Evolutionary conservation across 2,888 invertebrate genomes (phyloP).

Genomic region (Petrolisthes manimaculis): DNA sequence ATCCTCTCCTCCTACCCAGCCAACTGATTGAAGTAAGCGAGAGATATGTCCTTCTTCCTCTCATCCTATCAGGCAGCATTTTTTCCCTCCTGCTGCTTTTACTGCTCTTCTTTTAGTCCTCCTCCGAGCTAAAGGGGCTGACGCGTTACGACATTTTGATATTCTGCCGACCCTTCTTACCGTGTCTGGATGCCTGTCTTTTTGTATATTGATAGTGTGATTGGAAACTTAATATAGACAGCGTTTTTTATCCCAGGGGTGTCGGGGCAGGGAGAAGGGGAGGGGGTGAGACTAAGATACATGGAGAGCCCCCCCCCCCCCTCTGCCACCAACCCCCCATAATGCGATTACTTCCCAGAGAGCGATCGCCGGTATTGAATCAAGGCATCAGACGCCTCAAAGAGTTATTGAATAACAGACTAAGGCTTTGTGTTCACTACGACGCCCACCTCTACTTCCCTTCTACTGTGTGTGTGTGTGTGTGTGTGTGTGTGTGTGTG

Average conservation of each 20-base stretch:
- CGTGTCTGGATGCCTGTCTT: neutral
- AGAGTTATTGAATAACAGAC: constrained; percentile 43
- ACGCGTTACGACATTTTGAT: neutral
- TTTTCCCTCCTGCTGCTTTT: neutral
- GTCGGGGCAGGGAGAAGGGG: neutral
- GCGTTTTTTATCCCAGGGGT: neutral
- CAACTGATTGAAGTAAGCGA: too few species aligned
- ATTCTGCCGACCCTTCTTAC: neutral
- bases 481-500: constrained; percentile 17
- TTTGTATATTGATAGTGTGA: constrained; percentile 43
- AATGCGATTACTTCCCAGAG: constrained; percentile 33
- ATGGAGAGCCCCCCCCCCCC: neutral
- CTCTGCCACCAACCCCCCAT: neutral
- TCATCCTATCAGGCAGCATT: constrained; percentile 10
- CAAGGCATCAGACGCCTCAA: constrained; percentile 36
- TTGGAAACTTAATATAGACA: constrained; percentile 43
- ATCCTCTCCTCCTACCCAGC: too few species aligned
- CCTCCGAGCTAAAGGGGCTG: neutral
- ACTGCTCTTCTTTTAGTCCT: neutral
- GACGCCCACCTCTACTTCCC: neutral
- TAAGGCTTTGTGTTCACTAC: neutral
- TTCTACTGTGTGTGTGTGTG: neutral
- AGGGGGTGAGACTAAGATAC: neutral
- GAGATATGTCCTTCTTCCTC: neutral
- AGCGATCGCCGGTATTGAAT: constrained; percentile 40